These are phyloP conservation scores for Syngnathus typhle DNA, from an alignment of 2,113 vertebrate genomes.

Conservation along the genomic window DNA sequence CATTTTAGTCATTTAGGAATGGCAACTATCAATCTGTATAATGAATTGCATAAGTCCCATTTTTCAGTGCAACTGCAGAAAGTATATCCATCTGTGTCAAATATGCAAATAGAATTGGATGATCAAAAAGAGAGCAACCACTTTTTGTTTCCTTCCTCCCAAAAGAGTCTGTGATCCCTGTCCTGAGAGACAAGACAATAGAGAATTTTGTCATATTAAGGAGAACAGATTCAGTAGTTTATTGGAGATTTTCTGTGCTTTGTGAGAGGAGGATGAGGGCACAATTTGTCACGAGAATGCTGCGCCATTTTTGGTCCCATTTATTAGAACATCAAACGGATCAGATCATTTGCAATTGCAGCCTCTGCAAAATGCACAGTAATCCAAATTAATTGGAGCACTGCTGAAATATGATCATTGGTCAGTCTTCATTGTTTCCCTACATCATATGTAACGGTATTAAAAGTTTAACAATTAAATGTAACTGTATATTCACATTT, in stretches of 20 bases:
- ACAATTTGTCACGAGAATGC: slow-evolving; percentile 37
- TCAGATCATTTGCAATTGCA: slow-evolving; percentile 32
- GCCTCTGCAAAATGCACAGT: slow-evolving; percentile 40
- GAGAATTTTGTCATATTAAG: slow-evolving; percentile 41
- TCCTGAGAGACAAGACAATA: slow-evolving; percentile 39
- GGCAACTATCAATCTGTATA: slow-evolving; percentile 67
- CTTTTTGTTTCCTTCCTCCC: slow-evolving; percentile 12
- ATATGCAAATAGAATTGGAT: slow-evolving; percentile 60
- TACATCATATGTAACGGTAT: not conserved
- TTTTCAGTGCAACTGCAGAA: slow-evolving; percentile 44
- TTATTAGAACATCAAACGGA: slow-evolving; percentile 57
- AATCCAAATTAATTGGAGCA: slow-evolving; percentile 47
- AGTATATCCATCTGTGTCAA: slow-evolving; percentile 51
- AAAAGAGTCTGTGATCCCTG: slow-evolving; percentile 21
- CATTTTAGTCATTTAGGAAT: slow-evolving; percentile 62
- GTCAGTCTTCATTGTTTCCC: not conserved
- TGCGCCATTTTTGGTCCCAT: slow-evolving; percentile 37
- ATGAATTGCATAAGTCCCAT: slow-evolving; percentile 59
- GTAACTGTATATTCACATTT: too few species aligned
- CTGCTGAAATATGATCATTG: slow-evolving; percentile 26
- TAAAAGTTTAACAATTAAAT: not conserved
- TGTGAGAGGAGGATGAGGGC: slow-evolving; percentile 27
- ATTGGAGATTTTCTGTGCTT: slow-evolving; percentile 25
- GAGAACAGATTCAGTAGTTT: slow-evolving; percentile 39
- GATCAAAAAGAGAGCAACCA: slow-evolving; percentile 15